phyloP scores from a whole-genome alignment of 1,140 invertebrate genomes.

The Chelonus insularis region DNA sequence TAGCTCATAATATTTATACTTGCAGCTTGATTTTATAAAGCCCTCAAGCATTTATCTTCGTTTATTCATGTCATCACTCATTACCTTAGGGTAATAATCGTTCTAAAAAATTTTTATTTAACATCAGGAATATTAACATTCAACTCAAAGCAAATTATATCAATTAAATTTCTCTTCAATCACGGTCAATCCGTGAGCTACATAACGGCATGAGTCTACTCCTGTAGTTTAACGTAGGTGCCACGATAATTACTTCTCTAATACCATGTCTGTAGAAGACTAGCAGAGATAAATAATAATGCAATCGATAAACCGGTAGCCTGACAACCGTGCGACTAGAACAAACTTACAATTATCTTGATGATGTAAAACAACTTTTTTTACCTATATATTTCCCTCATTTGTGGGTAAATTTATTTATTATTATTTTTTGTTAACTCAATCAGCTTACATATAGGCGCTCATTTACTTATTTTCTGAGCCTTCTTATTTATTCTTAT shows the following conservation, averaged over 20 bases:
- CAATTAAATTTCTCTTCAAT: conserved; percentile 40
- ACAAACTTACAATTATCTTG: not conserved
- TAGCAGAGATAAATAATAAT: not conserved
- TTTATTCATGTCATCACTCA: conserved; percentile 11
- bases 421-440: too few relatives aligned
- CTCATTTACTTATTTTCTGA: too few relatives aligned
- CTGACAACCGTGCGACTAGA: not conserved
- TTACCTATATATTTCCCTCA: too few relatives aligned
- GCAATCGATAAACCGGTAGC: not conserved
- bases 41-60: conserved; percentile 24
- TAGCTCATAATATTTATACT: not conserved
- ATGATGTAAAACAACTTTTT: not conserved
- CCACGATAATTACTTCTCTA: conserved; percentile 31
- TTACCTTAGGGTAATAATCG: conserved; percentile 6
- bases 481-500: too few relatives aligned
- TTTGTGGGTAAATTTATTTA: too few relatives aligned
- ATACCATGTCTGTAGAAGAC: not conserved
- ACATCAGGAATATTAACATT: conserved; percentile 35
- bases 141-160: conserved; percentile 39
- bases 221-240: conserved; percentile 22
- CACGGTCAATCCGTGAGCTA: not conserved
- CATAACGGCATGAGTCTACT: not conserved
- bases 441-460: too few relatives aligned
- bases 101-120: conserved; percentile 2
- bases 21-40: conserved; percentile 32